phyloP scores from a whole-genome alignment of 2,888 invertebrate species.

The Ganaspis brasiliensis region DNA sequence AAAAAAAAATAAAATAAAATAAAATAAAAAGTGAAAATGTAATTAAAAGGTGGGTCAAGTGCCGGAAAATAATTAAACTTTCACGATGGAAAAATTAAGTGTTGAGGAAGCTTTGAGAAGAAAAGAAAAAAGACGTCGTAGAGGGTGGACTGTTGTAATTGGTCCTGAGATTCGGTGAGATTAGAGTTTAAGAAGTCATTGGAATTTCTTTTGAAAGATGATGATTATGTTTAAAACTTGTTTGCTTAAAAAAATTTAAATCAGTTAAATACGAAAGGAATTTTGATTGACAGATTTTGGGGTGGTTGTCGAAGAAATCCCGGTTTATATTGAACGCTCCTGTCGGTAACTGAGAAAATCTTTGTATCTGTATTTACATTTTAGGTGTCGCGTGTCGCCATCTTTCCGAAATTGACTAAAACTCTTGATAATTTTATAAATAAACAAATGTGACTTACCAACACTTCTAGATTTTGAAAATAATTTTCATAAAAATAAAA shows the following conservation, averaged over 20 bases:
- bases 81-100: conserved; percentile 75
- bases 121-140: conserved; percentile 82
- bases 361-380: background rate
- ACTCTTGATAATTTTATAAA: background rate
- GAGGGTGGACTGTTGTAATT: conserved; percentile 89
- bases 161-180: conserved; percentile 88
- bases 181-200: background rate
- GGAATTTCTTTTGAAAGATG: too few relatives aligned
- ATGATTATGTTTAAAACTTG: too few relatives aligned
- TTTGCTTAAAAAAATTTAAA: background rate
- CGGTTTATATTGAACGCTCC: background rate
- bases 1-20: too few relatives aligned
- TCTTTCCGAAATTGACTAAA: background rate
- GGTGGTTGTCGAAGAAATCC: conserved; percentile 34
- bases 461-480: too few relatives aligned
- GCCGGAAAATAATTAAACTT: conserved; percentile 12
- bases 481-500: too few relatives aligned
- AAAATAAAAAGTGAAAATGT: background rate
- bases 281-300: background rate
- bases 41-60: background rate
- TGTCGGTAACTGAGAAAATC: conserved; percentile 31
- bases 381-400: conserved; percentile 15
- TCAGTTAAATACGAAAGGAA: background rate
- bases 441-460: background rate
- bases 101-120: conserved; percentile 74